Percentiles rank a stretch among this genome's conserved stretches.
phyloP scores from a whole-genome alignment of 2,888 invertebrate genomes.

The Eubasilissa splendida region DNA sequence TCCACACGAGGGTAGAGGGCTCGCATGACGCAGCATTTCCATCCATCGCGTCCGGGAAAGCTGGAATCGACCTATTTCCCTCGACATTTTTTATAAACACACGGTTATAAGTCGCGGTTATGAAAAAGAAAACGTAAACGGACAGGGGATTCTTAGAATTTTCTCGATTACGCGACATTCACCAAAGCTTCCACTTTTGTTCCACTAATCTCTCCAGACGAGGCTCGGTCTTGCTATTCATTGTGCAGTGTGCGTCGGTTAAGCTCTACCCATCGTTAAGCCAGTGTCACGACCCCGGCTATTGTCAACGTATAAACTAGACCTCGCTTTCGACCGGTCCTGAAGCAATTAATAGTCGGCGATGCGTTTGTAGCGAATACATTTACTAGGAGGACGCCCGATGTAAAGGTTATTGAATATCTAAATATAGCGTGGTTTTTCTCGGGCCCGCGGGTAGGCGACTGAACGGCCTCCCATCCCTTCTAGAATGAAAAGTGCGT shows the following conservation, averaged over 20 bases:
- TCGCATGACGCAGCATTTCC: conserved; percentile 11
- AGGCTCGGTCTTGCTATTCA: conserved; percentile 15
- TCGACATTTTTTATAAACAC: too few relatives aligned
- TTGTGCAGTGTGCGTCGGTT: background rate
- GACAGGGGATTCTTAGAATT: conserved; percentile 10
- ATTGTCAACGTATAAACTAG: conserved; percentile 1
- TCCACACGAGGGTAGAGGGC: background rate
- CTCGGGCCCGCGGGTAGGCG: too few relatives aligned
- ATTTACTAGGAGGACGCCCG: too few relatives aligned
- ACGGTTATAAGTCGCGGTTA: background rate
- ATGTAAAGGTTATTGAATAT: too few relatives aligned
- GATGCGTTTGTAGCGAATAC: too few relatives aligned
- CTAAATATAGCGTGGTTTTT: too few relatives aligned
- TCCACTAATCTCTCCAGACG: conserved; percentile 4
- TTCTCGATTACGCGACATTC: conserved; percentile 1
- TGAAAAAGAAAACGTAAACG: background rate
- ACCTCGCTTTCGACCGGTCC: background rate
- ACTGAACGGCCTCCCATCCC: too few relatives aligned
- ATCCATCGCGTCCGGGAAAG: background rate
- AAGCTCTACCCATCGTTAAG: conserved; percentile 19
- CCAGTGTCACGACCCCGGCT: background rate
- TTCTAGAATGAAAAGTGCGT: too few relatives aligned
- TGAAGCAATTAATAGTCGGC: background rate
- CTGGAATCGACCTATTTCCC: background rate
- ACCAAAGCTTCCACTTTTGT: background rate